A percentile compares a stretch with the other conserved stretches of the same genome.
Conservation (phyloP, 2,888 invertebrate species). For the Orchesellides sinensis region DNA sequence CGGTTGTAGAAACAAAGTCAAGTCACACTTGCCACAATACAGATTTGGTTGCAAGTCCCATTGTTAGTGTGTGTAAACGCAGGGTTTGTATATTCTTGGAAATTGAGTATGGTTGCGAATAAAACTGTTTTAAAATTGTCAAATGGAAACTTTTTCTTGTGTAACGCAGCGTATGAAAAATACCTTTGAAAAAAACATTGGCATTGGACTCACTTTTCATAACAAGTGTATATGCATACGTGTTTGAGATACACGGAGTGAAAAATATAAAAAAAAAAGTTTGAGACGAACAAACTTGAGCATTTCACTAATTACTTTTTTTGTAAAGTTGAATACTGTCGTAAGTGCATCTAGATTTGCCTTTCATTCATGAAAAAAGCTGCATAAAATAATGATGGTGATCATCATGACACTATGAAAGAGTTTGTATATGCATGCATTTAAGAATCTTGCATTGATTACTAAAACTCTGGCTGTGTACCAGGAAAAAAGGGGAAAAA, state of each 20-base stretch:
- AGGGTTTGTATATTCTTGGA: too few species aligned
- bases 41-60: not conserved
- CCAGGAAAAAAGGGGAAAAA: constrained; percentile 19
- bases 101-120: too few species aligned
- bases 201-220: not conserved
- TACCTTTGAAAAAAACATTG: not conserved
- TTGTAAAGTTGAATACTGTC: too few species aligned
- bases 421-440: too few species aligned
- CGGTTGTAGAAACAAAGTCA: not conserved
- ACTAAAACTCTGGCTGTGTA: constrained; percentile 5
- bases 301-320: constrained; percentile 28
- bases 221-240: not conserved
- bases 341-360: not conserved
- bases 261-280: not conserved
- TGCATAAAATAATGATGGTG: too few species aligned
- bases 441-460: constrained; percentile 28
- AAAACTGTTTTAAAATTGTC: too few species aligned
- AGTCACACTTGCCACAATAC: too few species aligned
- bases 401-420: too few species aligned
- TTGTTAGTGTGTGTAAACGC: not conserved
- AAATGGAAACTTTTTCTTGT: too few species aligned
- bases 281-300: constrained; percentile 3
- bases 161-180: too few species aligned
- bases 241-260: too few species aligned
- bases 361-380: too few species aligned